phyloP scores from a whole-genome alignment of 2,888 invertebrate species.

The Drosophila anomelani region DNA sequence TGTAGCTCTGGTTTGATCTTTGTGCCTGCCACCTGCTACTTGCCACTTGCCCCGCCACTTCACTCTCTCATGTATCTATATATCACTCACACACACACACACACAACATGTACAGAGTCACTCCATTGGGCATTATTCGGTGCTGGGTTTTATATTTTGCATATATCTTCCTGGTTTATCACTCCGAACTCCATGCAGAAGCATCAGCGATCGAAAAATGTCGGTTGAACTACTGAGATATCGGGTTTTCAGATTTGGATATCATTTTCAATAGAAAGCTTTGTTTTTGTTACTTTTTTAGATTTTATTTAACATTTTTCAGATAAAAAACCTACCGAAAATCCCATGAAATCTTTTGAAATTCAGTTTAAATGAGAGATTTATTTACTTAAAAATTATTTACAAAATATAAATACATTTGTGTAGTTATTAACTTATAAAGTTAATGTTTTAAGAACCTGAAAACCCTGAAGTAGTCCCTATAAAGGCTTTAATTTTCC shows the following conservation, averaged over 20 bases:
- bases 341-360: no score
- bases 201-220: background rate
- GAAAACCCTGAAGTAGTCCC: background rate
- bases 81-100: constrained; percentile 15
- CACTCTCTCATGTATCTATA: constrained; percentile 37
- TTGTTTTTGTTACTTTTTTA: background rate
- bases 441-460: background rate
- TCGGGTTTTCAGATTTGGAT: background rate
- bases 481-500: background rate
- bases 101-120: constrained; percentile 39
- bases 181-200: constrained; percentile 36
- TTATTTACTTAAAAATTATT: background rate
- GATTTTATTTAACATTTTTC: background rate
- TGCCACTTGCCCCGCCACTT: constrained; percentile 16
- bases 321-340: no score
- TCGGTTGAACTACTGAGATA: background rate
- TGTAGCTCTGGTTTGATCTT: constrained; percentile 48
- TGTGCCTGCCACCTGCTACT: constrained; percentile 43
- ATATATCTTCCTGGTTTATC: constrained; percentile 11
- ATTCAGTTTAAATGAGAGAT: no score
- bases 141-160: constrained; percentile 58
- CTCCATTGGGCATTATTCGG: constrained; percentile 52
- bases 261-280: no score
- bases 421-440: background rate
- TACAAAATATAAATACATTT: background rate